Base-by-base conservation (phyloP, 2,797 vertebrate species). In the Premnoplex brunnescens region DNA sequence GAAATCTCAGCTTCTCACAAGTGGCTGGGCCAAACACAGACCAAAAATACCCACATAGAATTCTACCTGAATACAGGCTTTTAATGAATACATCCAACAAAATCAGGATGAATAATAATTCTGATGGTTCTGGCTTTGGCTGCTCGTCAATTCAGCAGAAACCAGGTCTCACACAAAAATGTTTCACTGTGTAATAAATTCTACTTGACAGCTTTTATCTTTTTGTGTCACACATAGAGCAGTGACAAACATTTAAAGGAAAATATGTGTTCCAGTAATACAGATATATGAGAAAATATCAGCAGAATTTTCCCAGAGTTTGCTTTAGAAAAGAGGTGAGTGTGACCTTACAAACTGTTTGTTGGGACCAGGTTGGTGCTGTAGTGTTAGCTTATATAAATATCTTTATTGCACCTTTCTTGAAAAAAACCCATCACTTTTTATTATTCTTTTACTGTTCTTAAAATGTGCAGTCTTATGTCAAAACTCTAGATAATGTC, bases 181-280 rank as follows among this genome's bases (percentile, higher is more conserved):
- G 0, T 71, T 91, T 71, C 13, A 43, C 94, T 95, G 54, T 85
- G 37, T 72, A 96, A 97, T 83, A 91, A 76, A 63, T 83, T 93
- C 46, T 94, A 18, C 78, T 92, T 84, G 87, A 88, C 52, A 82
- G 76, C 63, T 91, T 80, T 93, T 84, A n/a, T 96, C 91, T 91
- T 52, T 89, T 91, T 88, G 62, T 94, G 69, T 95, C 97, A 97
- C 96, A 95, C 96, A 95, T 88, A 85, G 87, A 95, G 48, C 37
- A 93, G 73, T 67, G 92, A 77, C 60, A 85, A 89, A 72, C 24
- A 15, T 60, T 85, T 91, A 82, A 90, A 92, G 27, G 85, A 91
- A 96, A 88, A 56, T n/a, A 22, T 51, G 16, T 12, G 16, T 96
- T 93, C 68, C n/a, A 41, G 37, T 46, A 75, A 82, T 44, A 80